Conservation (phyloP, 2,888 invertebrate species). For the Eupeodes latifasciatus region DNA sequence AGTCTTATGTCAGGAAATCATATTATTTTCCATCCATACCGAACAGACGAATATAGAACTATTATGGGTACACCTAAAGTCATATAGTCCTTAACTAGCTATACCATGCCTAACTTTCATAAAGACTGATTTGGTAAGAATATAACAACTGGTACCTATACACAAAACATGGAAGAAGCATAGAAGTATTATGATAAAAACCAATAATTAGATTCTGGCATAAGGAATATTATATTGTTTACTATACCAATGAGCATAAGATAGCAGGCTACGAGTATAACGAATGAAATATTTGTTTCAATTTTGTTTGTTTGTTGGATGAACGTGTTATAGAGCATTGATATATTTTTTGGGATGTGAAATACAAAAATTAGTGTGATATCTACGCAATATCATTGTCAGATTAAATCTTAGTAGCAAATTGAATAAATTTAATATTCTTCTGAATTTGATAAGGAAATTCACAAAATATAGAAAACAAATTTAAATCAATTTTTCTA, state of each 20-base stretch:
- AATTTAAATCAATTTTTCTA: too few relatives aligned
- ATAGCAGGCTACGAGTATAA: background rate
- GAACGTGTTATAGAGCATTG: background rate
- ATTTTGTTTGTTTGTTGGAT: background rate
- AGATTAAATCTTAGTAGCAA: background rate
- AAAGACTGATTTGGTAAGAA: constrained; percentile 40
- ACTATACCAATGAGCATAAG: background rate
- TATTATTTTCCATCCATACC: constrained; percentile 8
- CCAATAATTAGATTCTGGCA: constrained; percentile 36
- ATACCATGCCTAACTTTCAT: background rate
- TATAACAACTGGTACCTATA: constrained; percentile 44
- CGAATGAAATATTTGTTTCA: background rate
- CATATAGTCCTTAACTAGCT: background rate
- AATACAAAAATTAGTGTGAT: background rate
- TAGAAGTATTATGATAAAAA: constrained; percentile 21
- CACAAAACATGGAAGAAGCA: too few relatives aligned
- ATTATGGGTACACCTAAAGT: background rate
- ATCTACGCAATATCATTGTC: background rate
- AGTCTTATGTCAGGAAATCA: background rate
- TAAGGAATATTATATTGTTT: constrained; percentile 15
- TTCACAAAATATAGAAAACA: too few relatives aligned
- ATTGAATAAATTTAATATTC: background rate
- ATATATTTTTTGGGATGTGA: background rate
- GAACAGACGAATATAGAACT: background rate
- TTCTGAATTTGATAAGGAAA: too few relatives aligned